These are phyloP conservation scores for Carassius auratus DNA, from an alignment of 2,113 vertebrate species.

Conservation along the genomic window DNA sequence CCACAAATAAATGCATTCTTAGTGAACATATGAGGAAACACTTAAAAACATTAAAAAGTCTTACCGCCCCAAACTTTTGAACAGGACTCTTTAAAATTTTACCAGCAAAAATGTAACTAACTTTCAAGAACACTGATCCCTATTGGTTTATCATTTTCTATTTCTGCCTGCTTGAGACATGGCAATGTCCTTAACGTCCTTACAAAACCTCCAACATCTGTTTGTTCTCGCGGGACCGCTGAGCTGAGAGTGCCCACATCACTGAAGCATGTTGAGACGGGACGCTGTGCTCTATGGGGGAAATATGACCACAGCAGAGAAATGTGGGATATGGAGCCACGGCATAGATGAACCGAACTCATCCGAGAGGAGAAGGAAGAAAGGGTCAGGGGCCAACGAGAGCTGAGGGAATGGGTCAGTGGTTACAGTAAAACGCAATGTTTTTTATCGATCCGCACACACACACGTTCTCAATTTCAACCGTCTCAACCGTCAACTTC, in stretches of 20 bases:
- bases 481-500: not conserved
- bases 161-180: not conserved
- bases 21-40: not conserved
- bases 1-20: not conserved
- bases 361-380: slow-evolving; percentile 65
- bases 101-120: not conserved
- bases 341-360: slow-evolving; percentile 68
- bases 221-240: not conserved
- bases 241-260: slow-evolving; percentile 8
- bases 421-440: slow-evolving; percentile 75
- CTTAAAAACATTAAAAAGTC: not conserved
- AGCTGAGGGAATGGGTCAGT: slow-evolving; percentile 74
- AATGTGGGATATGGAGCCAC: slow-evolving; percentile 41
- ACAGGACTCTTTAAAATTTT: not conserved
- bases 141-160: not conserved
- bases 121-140: not conserved
- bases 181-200: not conserved
- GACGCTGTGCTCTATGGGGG: slow-evolving; percentile 44
- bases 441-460: slow-evolving; percentile 71
- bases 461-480: slow-evolving; percentile 34
- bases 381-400: slow-evolving; percentile 74
- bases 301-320: slow-evolving; percentile 43
- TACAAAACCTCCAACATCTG: not conserved
- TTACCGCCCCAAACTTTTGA: not conserved
- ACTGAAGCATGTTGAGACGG: slow-evolving; percentile 14